Base-by-base conservation (phyloP, 2,797 vertebrate species). In the Coilia nasus region DNA sequence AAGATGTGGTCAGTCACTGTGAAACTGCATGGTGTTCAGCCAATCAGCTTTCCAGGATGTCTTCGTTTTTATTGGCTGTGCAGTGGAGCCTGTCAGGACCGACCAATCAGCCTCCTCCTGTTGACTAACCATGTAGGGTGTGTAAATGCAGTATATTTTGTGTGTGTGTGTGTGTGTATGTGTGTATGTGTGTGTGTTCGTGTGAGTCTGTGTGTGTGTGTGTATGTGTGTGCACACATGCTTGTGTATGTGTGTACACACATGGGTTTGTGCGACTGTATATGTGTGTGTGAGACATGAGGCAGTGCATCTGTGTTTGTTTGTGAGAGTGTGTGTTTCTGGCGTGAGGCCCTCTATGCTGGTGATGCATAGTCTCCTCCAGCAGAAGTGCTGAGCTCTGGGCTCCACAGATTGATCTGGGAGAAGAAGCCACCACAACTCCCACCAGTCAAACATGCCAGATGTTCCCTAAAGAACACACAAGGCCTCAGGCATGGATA, bases 371-470 rank as follows among this genome's bases (percentile, higher is more conserved):
- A 23, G 62, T 23, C 23, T 28, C 62, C 62, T 64, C 10, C 62
- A 64, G 62, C 62, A 64, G 62, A 64, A 64, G 46, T 81, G 78
- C 78, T 81, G 78, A 46, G 46, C 78, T 81, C 41, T 81, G 62
- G 62, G 62, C 62, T 64, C 23, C 62, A 64, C 62, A 64, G 62
- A 64, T 64, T 64, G 62, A 28, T 64, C 62, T 64, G 23, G 62
- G 62, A 64, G 23, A 28, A 28, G 62, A 64, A n/a, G 62, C 23
- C 57, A 17, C 57, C 62, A 64, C 62, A 28, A n/a, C 62, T 64
- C 60, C 23, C 60, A 23, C 60, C 21, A n/a, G 21, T 9, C 62
- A 64, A 23, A 64, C 60, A 64, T 10, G 23, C 62, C 62, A 64
- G 62, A 64, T 64, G 62, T 64, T 64, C 62, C 62, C 23, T 3